Conservation (phyloP, 2,888 invertebrate species). For the Agrochola litura region DNA sequence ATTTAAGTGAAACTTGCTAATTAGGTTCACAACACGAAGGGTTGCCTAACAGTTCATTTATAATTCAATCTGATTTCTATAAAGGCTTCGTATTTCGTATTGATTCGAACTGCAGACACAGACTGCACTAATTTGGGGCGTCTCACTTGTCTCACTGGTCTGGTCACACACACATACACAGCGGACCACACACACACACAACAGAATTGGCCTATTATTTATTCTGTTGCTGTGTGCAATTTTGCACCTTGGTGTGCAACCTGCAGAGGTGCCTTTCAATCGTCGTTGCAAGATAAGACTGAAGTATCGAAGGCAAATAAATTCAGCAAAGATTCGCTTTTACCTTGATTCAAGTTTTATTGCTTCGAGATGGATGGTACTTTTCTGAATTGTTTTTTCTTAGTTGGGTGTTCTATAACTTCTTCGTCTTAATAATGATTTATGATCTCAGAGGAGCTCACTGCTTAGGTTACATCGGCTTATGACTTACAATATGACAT, state of each 20-base stretch:
- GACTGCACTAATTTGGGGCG: slow-evolving; percentile 51
- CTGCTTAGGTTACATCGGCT: neutral
- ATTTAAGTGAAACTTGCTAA: slow-evolving; percentile 15
- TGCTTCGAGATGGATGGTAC: neutral
- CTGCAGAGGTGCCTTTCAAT: neutral
- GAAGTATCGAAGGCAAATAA: slow-evolving; percentile 5
- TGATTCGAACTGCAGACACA: slow-evolving; percentile 43
- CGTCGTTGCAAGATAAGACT: neutral
- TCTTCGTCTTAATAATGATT: neutral
- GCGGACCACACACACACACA: neutral
- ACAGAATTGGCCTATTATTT: slow-evolving; percentile 2
- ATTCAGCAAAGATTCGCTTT: slow-evolving; percentile 12
- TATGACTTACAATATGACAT: neutral
- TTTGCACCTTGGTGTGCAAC: neutral
- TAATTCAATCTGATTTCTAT: slow-evolving; percentile 34
- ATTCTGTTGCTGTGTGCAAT: slow-evolving; percentile 8
- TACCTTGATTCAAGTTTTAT: slow-evolving; percentile 28
- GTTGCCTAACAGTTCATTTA: slow-evolving; percentile 17
- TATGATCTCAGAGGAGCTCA: neutral
- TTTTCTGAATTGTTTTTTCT: neutral
- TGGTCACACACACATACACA: neutral
- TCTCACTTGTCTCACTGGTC: slow-evolving; percentile 2
- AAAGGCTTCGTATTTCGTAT: slow-evolving; percentile 35
- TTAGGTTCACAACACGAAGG: neutral
- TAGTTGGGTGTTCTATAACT: neutral